These are phyloP conservation scores for Eurois occulta DNA, from an alignment of 2,888 invertebrate species.

Conservation along the genomic window DNA sequence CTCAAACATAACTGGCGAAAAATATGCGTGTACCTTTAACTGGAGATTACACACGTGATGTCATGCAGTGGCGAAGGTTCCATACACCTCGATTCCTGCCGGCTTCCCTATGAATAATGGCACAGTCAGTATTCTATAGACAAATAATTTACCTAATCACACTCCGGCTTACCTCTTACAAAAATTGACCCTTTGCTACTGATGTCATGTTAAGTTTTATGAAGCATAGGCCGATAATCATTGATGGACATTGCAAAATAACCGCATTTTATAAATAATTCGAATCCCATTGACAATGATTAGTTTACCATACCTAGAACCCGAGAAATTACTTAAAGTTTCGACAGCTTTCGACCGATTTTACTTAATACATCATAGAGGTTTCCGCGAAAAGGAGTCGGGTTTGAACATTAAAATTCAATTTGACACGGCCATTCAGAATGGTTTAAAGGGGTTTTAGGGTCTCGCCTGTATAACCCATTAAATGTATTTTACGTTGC, in stretches of 20 bases:
- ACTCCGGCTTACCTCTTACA: too few species aligned
- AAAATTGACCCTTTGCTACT: too few species aligned
- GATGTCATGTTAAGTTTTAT: background rate
- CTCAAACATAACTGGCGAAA: too few species aligned
- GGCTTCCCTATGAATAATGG: too few species aligned
- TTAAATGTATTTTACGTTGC: conserved; percentile 33
- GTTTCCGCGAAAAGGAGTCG: conserved; percentile 58
- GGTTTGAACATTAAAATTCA: conserved; percentile 75
- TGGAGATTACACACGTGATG: background rate
- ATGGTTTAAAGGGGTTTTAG: conserved; percentile 67
- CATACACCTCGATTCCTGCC: too few species aligned
- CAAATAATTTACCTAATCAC: too few species aligned
- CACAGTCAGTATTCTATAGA: too few species aligned
- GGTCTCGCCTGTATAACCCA: conserved; percentile 64
- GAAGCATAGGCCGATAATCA: background rate
- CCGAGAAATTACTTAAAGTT: conserved; percentile 22
- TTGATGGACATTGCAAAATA: background rate
- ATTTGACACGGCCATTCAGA: conserved; percentile 73
- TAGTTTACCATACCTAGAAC: background rate
- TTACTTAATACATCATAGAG: conserved; percentile 42
- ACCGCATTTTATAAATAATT: background rate
- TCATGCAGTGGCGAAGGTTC: too few species aligned
- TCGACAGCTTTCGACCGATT: conserved; percentile 14
- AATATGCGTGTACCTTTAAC: too few species aligned
- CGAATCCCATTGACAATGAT: background rate